phyloP scores from a whole-genome alignment of 2,797 vertebrate species.

The Prunella strophiata region DNA sequence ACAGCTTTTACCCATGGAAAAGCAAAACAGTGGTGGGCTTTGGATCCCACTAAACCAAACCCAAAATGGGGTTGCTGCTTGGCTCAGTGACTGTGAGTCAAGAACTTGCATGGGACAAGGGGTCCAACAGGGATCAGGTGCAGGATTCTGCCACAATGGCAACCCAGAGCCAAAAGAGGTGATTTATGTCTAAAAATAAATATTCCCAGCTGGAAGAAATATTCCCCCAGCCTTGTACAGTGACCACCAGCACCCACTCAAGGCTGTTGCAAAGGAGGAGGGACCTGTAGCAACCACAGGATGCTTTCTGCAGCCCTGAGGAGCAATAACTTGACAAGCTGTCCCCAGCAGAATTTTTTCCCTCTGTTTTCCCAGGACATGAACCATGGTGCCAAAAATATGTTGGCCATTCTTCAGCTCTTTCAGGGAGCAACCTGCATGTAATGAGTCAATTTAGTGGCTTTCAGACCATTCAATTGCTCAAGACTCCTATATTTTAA shows the following conservation, averaged over 20 bases:
- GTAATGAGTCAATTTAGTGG: not conserved
- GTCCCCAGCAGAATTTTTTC: not conserved
- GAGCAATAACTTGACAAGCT: not conserved
- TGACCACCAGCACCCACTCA: not conserved
- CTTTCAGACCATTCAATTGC: not conserved
- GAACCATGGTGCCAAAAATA: not conserved
- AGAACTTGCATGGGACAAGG: not conserved
- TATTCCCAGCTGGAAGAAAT: not conserved
- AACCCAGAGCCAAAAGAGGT: not conserved
- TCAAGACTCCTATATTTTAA: not conserved
- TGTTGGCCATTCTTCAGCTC: not conserved
- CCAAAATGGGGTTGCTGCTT: rapidly evolving
- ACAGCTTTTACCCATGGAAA: not conserved
- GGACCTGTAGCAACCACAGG: not conserved
- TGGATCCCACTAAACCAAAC: not conserved
- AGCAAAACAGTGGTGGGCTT: not conserved
- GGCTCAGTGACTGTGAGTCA: not conserved
- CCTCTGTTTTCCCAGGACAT: not conserved
- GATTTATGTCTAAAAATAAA: not conserved
- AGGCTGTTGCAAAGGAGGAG: not conserved
- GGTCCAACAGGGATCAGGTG: not conserved
- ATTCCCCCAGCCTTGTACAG: not conserved
- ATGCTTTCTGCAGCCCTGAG: not conserved
- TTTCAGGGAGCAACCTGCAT: not conserved
- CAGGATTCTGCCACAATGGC: not conserved